Conservation (phyloP, 1,140 invertebrate genomes). For the Brachionus rubens region DNA sequence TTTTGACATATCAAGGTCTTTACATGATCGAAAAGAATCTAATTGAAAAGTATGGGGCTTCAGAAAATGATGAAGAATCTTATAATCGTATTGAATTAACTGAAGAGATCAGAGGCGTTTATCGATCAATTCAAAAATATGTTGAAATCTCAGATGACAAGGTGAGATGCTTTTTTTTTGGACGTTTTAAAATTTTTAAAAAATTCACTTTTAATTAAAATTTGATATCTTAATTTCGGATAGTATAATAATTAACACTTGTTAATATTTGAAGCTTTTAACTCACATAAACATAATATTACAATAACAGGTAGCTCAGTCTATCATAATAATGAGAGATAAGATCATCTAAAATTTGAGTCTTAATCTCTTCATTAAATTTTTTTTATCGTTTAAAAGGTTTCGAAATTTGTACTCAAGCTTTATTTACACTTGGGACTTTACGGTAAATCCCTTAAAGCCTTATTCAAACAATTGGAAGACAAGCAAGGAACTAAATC, state of each 20-base stretch:
- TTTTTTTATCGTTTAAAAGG: constrained; percentile 11
- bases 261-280: too few species aligned
- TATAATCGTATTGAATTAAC: constrained; percentile 1
- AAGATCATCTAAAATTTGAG: too few species aligned
- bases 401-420: constrained; percentile 4
- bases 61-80: not conserved
- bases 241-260: too few species aligned
- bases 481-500: constrained; percentile 7
- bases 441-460: constrained; percentile 20
- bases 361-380: too few species aligned
- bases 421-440: constrained; percentile 15
- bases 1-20: not conserved
- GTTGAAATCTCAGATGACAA: constrained; percentile 38
- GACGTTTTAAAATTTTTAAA: too few species aligned
- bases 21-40: not conserved
- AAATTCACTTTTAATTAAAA: not conserved
- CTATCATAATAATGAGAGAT: too few species aligned
- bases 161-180: not conserved
- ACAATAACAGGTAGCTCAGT: too few species aligned
- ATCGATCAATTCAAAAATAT: constrained; percentile 34
- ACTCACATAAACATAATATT: too few species aligned
- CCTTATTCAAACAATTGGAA: constrained; percentile 27
- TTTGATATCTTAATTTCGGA: too few species aligned
- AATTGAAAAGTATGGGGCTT: not conserved
- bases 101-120: not conserved